Evolutionary conservation across 2,888 invertebrate species (phyloP), one percentile per base, ranked within the genome.

Genomic region (Taenaris catops): DNA sequence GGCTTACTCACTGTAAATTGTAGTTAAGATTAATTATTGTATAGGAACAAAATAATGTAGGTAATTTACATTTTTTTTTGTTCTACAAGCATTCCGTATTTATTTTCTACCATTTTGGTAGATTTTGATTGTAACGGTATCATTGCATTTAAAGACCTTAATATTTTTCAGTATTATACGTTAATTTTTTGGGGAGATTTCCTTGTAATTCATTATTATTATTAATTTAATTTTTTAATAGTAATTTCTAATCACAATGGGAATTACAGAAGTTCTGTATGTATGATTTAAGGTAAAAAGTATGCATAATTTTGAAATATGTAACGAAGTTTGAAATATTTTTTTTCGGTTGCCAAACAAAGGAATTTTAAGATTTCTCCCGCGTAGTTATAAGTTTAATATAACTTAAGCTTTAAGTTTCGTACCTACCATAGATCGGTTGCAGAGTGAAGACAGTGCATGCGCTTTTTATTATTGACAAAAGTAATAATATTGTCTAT

Each of bases 391-490:
- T 25, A 32, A 32, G 24, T 10, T n/a, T 25, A 25, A 14, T 23
- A 16, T 37, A 32, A 36, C 33, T 20, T 34, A 56, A 63, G 67
- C 63, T 63, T 61, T 71, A 73, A 64, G 53, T 56, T 67, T 51
- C 26, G 48, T 54, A 52, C 41, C 37, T 55, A 51, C 19, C 32
- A 21, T 44, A 42, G 55, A 61, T 64, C 62, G 64, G 58, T 68
- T 57, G 73, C 71, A 62, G 39, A 42, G 52, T 46, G 32, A 37
- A 48, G 28, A 49, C 44, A 58, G 56, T 50, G 71, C 69, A 66
- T 69, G 70, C 74, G 80, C 81, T 80, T 81, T 67, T 67, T 43
- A 65, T 58, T 52, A 58, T 53, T 51, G 53, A 48, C 53, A 58
- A 58, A 56, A 59, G 38, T 52, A 54, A 54, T 55, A 63, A 64